Conservation (phyloP, 2,888 invertebrate species). For the Cantharis nigra region DNA sequence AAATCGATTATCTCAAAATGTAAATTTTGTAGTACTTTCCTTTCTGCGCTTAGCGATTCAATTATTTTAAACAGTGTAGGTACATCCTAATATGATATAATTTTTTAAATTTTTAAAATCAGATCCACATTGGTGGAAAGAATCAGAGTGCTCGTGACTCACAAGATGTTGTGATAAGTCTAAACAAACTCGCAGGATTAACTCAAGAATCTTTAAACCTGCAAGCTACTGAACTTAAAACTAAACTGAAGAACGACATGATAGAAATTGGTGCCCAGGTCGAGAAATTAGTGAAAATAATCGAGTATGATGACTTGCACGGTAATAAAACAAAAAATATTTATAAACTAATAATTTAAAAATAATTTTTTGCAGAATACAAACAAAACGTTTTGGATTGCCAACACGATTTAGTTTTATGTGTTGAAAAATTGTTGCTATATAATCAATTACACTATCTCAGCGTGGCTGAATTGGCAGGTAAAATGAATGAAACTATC, state of each 20-base stretch:
- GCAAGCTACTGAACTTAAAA: neutral
- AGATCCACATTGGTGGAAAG: neutral
- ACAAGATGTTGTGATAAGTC: neutral
- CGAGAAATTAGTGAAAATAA: neutral
- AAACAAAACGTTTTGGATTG: neutral
- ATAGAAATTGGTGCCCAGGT: neutral
- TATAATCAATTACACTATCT: neutral
- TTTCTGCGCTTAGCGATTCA: no score
- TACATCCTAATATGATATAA: no score
- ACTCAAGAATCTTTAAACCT: neutral
- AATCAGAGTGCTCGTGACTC: neutral
- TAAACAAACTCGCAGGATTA: neutral
- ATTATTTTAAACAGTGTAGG: no score
- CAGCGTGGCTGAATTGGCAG: neutral
- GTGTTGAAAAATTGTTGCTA: neutral
- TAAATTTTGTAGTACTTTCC: no score
- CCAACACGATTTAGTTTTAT: neutral
- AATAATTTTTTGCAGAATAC: neutral
- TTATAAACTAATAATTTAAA: no score
- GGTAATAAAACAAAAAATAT: neutral
- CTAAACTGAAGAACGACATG: neutral
- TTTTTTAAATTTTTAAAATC: no score
- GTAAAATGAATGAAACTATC: neutral
- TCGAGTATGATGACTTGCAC: neutral
- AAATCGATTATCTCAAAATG: no score